Evolutionary conservation across 92 coral and sea anemone genomes (phyloP).

Genomic region (Parazoanthus darwini): DNA sequence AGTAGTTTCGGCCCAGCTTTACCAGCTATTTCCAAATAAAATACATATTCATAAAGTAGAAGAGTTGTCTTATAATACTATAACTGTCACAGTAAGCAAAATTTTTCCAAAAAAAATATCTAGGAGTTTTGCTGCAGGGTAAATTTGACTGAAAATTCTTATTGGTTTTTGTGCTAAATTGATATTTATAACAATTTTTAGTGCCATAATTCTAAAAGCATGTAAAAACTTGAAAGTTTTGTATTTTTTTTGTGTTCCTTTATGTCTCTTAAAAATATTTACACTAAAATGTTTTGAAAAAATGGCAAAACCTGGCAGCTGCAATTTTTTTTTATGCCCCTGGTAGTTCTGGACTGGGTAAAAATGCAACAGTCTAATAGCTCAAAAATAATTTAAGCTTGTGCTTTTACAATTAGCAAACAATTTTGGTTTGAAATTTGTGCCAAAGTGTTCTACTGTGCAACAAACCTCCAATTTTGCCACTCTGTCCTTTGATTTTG

Average conservation of each 20-base stretch:
- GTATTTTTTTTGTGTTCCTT: conserved; percentile 22
- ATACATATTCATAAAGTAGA: conserved; percentile 17
- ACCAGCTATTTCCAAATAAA: conserved; percentile 19
- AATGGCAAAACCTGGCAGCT: conserved; percentile 32
- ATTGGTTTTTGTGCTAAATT: conserved; percentile 23
- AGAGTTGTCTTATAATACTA: conserved; percentile 18
- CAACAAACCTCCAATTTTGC: conserved; percentile 27
- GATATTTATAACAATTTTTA: conserved; percentile 22
- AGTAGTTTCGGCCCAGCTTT: conserved; percentile 16
- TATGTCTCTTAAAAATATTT: too few relatives aligned
- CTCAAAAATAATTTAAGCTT: conserved; percentile 27
- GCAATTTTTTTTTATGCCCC: conserved; percentile 26
- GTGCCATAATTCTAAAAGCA: conserved; percentile 20
- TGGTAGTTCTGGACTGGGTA: conserved; percentile 25
- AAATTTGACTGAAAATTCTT: conserved; percentile 14
- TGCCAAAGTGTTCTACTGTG: conserved; percentile 26
- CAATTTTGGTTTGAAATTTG: conserved; percentile 22
- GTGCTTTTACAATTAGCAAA: conserved; percentile 16
- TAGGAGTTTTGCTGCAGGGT: conserved; percentile 19
- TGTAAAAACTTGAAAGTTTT: conserved; percentile 21
- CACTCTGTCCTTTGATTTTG: conserved; percentile 30
- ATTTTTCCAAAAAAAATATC: conserved; percentile 17
- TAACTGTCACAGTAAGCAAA: conserved; percentile 6
- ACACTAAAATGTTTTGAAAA: conserved; percentile 21
- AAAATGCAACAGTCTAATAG: conserved; percentile 3